Base-by-base conservation (phyloP, 2,797 vertebrate species). In the Scolopax bukidnonensis region DNA sequence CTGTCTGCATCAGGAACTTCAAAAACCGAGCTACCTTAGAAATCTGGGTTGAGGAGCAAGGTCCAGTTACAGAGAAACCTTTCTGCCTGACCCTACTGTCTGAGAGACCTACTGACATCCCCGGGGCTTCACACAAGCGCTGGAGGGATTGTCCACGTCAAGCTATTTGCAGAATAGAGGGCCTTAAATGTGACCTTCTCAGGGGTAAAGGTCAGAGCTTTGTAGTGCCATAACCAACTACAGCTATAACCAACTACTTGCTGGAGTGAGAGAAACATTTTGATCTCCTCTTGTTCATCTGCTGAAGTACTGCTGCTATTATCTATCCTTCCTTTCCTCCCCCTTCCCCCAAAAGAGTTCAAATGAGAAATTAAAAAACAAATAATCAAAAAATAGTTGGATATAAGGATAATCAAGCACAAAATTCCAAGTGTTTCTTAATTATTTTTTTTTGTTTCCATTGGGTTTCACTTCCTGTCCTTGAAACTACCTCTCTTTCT, bases 181-280 rank as follows among this genome's bases (percentile, higher is more conserved):
- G 17, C 47, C 40, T 90, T 68, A 89, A 83, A 77, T 43, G 28
- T 61, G 60, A 85, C 71, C 56, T 93, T 77, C 43, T 85, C 20
- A 82, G 48, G 90, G 67, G 47, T 80, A 89, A 92, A 80, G 89
- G 78, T 68, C 71, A 92, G 84, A 87, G 81, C 75, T 96, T 75
- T 90, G 84, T 68, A 90, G 54, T 70, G 51, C 33, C 68, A 43
- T 10, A 91, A 63, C 16, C 33, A 69, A 33, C 36, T 63, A 16
- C 51, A 86, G 73, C 33, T 71, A 43, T 10, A 91, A 63, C 16
- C 33, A 69, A 33, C 36, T 63, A 16, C 25, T 63, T 64, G 40
- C 27, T 45, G 24, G 13, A 57, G 30, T 18, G 33, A 85, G 18
- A 54, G 65, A 65, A 92, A 79, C 10, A 51, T 90, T 91, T 61